A percentile compares a stretch with the other conserved stretches of the same genome.
These are phyloP conservation scores for Drosophila kuntzei DNA, from an alignment of 2,888 invertebrate genomes.

Conservation along the genomic window DNA sequence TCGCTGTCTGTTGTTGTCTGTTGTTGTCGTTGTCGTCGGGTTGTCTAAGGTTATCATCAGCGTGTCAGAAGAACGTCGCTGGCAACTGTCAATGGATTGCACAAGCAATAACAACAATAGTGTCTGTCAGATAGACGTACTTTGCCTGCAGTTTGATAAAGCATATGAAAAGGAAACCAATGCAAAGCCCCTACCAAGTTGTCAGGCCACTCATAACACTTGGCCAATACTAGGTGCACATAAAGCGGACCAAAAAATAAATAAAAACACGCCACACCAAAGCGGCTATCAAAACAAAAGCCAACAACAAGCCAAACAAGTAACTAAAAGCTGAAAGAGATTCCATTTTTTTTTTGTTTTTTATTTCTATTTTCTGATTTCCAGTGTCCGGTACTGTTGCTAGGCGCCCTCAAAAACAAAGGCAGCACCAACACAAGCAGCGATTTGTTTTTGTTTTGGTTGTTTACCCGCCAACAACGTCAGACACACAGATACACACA, in stretches of 20 bases:
- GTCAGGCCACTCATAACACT: constrained; percentile 17
- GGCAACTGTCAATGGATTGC: constrained; percentile 37
- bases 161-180: constrained; percentile 31
- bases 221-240: constrained; percentile 15
- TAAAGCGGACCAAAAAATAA: constrained; percentile 8
- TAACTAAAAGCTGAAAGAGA: constrained; percentile 51
- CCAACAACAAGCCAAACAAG: constrained; percentile 64
- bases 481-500: constrained; percentile 17
- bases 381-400: constrained; percentile 58
- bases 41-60: constrained; percentile 70
- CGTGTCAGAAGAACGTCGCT: constrained; percentile 23
- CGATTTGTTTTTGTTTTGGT: constrained; percentile 61
- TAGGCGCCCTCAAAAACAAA: constrained; percentile 67
- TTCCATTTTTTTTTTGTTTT: constrained; percentile 18
- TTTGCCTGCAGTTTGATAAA: constrained; percentile 25
- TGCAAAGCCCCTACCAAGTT: constrained; percentile 22
- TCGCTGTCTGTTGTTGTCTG: constrained; percentile 27
- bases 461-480: constrained; percentile 33
- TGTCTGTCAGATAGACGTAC: constrained; percentile 9
- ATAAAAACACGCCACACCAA: constrained; percentile 65
- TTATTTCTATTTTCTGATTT: constrained; percentile 12
- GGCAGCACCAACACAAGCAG: constrained; percentile 45
- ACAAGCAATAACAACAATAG: constrained; percentile 20
- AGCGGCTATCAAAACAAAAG: constrained; percentile 70
- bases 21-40: constrained; percentile 35